Conservation (phyloP, 2,888 invertebrate species). For the Merodon equestris region DNA sequence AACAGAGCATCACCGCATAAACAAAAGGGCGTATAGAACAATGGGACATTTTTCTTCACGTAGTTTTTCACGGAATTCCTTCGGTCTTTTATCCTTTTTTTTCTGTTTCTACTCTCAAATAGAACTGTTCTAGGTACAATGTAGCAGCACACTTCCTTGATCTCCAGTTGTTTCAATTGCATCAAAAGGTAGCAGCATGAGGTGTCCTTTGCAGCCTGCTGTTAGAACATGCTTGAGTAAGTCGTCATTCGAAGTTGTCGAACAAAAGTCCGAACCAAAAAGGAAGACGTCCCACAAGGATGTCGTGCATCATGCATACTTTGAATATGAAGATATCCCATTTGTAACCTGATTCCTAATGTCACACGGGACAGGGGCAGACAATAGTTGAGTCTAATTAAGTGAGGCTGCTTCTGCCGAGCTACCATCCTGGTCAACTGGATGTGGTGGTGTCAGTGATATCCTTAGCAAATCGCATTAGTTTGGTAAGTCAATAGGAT, state of each 20-base stretch:
- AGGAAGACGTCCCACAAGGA: conserved; percentile 49
- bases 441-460: conserved; percentile 12
- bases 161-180: conserved; percentile 60
- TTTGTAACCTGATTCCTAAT: conserved; percentile 43
- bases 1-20: conserved; percentile 67
- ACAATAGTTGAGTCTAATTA: conserved; percentile 45
- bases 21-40: conserved; percentile 68
- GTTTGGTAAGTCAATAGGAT: conserved; percentile 46
- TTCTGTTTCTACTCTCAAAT: too few species aligned
- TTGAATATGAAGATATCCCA: conserved; percentile 11
- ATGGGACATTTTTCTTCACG: conserved; percentile 57
- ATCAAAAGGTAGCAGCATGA: conserved; percentile 65
- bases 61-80: conserved; percentile 35
- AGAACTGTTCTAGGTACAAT: conserved; percentile 17
- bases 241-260: conserved; percentile 41
- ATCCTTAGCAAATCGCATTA: conserved; percentile 60
- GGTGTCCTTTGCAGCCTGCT: conserved; percentile 40
- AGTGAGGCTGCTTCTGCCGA: conserved; percentile 17
- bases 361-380: conserved; percentile 1
- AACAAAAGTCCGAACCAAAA: too few species aligned
- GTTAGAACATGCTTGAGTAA: conserved; percentile 41
- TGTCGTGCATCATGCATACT: too few species aligned
- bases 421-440: too few species aligned
- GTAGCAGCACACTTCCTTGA: conserved; percentile 58
- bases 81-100: conserved; percentile 11